Conservation (phyloP, 2,888 invertebrate species). For the Heteromurus nitidus region DNA sequence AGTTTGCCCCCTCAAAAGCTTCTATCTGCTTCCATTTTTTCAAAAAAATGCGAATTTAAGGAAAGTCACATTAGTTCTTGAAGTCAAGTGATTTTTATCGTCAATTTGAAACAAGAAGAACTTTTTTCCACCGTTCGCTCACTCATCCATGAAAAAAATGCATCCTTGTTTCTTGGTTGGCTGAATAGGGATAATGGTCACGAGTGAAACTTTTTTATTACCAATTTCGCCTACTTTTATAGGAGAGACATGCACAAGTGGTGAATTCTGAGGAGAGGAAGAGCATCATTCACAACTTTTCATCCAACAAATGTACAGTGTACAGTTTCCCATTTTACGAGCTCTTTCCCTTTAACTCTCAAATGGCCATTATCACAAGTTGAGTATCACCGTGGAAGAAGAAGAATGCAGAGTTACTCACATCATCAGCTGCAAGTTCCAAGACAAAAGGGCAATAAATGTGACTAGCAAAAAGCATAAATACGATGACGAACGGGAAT, state of each 20-base stretch:
- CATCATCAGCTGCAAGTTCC: not conserved
- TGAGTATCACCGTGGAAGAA: not conserved
- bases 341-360: not conserved
- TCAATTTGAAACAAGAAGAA: no score
- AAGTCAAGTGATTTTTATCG: no score
- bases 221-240: not conserved
- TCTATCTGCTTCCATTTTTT: no score
- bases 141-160: not conserved
- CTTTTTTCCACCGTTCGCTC: no score
- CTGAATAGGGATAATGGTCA: not conserved
- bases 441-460: not conserved
- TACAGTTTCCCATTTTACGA: not conserved
- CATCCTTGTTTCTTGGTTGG: not conserved
- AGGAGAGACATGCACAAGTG: not conserved
- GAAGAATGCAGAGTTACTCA: not conserved
- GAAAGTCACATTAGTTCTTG: no score
- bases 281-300: not conserved
- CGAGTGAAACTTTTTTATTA: not conserved
- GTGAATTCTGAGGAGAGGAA: not conserved
- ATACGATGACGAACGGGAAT: no score
- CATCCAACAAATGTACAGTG: not conserved
- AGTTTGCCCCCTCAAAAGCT: no score
- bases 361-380: conserved; percentile 10
- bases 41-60: no score
- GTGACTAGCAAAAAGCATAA: not conserved